phyloP scores from a whole-genome alignment of 2,113 vertebrate genomes.

The Lipophrys pholis region DNA sequence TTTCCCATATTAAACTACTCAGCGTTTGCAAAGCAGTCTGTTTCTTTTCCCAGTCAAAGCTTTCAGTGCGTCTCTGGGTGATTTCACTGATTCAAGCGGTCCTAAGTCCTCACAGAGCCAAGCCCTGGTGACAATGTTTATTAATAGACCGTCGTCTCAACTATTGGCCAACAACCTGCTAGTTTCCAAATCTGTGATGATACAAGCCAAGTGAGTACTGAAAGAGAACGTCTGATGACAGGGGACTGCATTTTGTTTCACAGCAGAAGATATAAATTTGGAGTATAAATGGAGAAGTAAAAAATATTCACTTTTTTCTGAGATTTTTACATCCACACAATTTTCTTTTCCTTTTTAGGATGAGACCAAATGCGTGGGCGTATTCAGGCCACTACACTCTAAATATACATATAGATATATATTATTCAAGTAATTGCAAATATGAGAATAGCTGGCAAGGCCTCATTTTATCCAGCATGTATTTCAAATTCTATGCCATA shows the following conservation, averaged over 20 bases:
- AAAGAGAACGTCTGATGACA: conserved; percentile 31
- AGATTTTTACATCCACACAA: neutral
- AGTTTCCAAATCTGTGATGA: conserved; percentile 36
- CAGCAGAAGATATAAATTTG: conserved; percentile 4
- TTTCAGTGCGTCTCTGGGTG: conserved; percentile 31
- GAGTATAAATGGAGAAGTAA: neutral
- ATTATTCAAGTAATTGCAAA: conserved; percentile 23
- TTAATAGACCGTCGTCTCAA: conserved; percentile 58
- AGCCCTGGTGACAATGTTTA: conserved; percentile 55
- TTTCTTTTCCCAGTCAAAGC: conserved; percentile 42
- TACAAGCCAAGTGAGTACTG: conserved; percentile 25
- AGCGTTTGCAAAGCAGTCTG: conserved; percentile 14
- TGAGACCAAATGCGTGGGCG: too few relatives aligned
- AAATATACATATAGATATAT: neutral
- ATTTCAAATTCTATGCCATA: neutral
- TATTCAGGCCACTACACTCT: too few relatives aligned
- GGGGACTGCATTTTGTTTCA: conserved; percentile 21
- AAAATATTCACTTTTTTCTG: neutral
- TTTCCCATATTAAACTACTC: conserved; percentile 36
- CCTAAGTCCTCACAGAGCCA: conserved; percentile 36
- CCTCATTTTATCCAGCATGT: neutral
- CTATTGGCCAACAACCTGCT: conserved; percentile 39
- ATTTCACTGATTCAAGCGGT: conserved; percentile 54
- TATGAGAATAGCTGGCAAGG: conserved; percentile 1
- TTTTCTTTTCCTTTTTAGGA: too few relatives aligned